phyloP scores from a whole-genome alignment of 2,113 vertebrate genomes.

The Malurus alboscapulatus region DNA sequence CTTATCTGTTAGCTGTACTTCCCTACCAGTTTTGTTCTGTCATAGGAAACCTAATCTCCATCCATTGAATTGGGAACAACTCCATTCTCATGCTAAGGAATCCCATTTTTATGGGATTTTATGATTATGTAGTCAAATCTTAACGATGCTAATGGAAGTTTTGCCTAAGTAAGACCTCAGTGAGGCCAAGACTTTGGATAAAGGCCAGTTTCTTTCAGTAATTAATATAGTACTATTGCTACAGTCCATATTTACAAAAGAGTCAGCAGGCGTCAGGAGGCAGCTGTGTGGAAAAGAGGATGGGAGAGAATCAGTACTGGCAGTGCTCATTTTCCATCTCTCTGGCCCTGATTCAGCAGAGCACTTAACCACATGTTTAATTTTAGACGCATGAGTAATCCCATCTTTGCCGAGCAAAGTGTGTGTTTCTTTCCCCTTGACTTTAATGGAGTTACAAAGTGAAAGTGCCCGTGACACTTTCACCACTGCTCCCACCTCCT shows the following conservation, averaged over 20 bases:
- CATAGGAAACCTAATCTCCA: not conserved
- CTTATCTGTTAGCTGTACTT: not conserved
- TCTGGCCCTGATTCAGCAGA: constrained; percentile 64
- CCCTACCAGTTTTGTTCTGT: not conserved
- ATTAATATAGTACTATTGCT: constrained; percentile 33
- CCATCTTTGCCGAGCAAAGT: constrained; percentile 36
- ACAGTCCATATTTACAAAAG: constrained; percentile 29
- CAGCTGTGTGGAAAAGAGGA: constrained; percentile 57
- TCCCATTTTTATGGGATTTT: not conserved
- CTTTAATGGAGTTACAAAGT: not conserved
- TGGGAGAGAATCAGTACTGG: constrained; percentile 50
- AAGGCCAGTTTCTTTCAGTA: not conserved
- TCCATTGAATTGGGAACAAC: not conserved
- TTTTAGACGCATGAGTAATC: constrained; percentile 65
- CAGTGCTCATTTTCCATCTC: constrained; percentile 55
- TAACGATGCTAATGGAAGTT: not conserved
- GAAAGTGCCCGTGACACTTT: not conserved
- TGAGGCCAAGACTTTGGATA: not conserved
- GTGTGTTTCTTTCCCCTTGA: constrained; percentile 9
- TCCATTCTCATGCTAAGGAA: not conserved
- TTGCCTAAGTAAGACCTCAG: not conserved
- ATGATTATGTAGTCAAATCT: not conserved
- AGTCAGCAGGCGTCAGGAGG: constrained; percentile 51
- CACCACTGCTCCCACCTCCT: not conserved
- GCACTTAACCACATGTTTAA: constrained; percentile 69